These are phyloP conservation scores for Hydropsyche betteni DNA, from an alignment of 2,888 invertebrate species.

Conservation along the genomic window DNA sequence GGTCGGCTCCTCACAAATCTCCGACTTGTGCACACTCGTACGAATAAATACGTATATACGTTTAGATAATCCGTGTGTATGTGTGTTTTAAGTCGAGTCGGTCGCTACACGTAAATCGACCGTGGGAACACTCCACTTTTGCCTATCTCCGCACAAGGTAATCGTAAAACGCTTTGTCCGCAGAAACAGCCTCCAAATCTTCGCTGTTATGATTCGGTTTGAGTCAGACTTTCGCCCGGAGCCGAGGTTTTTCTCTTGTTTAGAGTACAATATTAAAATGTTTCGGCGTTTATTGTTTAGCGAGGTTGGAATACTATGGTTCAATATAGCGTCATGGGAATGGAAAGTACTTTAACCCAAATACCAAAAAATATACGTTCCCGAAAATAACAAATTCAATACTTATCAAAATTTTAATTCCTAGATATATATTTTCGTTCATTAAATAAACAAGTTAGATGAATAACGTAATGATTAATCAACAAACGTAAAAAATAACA, in stretches of 20 bases:
- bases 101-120: constrained; percentile 47
- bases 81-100: constrained; percentile 19
- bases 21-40: background rate
- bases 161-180: constrained; percentile 28
- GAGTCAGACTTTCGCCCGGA: background rate
- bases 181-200: constrained; percentile 21
- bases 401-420: too few species aligned
- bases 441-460: too few species aligned
- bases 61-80: background rate
- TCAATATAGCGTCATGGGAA: too few species aligned
- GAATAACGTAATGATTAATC: too few species aligned
- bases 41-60: background rate
- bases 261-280: background rate
- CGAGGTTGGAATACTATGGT: too few species aligned
- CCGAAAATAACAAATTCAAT: too few species aligned
- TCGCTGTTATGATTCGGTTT: background rate
- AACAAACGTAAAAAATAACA: too few species aligned
- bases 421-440: too few species aligned
- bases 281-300: background rate
- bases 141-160: constrained; percentile 41
- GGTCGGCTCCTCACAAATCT: constrained; percentile 39
- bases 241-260: background rate
- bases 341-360: too few species aligned
- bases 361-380: too few species aligned
- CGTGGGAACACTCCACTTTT: constrained; percentile 50